Percentiles rank a stretch among this genome's conserved stretches.
phyloP scores from a whole-genome alignment of 2,888 invertebrate species.

The Pseudococcus viburni region DNA sequence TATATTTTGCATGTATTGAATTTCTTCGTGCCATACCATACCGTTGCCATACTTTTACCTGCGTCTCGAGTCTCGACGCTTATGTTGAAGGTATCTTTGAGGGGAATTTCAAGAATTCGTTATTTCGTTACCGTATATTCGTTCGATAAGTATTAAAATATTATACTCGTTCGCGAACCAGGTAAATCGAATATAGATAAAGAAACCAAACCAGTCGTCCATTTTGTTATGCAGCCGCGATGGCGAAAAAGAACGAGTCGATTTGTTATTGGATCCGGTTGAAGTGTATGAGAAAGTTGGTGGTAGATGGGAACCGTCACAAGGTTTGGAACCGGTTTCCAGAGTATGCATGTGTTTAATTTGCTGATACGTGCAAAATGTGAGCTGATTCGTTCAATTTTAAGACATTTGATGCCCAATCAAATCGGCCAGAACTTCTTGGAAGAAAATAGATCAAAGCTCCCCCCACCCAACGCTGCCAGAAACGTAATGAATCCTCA shows the following conservation, averaged over 20 bases:
- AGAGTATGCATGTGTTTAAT: neutral
- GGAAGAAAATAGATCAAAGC: no score
- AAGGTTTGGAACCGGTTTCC: neutral
- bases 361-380: no score
- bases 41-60: conserved; percentile 19
- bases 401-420: neutral
- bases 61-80: neutral
- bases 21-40: neutral
- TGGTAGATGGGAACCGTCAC: neutral
- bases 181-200: neutral
- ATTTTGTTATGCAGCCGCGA: neutral
- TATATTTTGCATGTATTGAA: conserved; percentile 40
- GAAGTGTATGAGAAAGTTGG: neutral
- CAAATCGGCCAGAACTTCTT: no score
- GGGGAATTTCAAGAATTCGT: neutral
- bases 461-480: no score
- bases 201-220: neutral
- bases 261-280: neutral
- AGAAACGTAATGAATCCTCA: no score
- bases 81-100: neutral
- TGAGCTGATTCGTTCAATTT: neutral
- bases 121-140: conserved; percentile 4
- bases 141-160: conserved; percentile 37
- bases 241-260: neutral
- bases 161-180: neutral